Evolutionary conservation across 2,113 vertebrate species (phyloP), one percentile per base, ranked within the genome.

Genomic region (Macroglossus sobrinus): DNA sequence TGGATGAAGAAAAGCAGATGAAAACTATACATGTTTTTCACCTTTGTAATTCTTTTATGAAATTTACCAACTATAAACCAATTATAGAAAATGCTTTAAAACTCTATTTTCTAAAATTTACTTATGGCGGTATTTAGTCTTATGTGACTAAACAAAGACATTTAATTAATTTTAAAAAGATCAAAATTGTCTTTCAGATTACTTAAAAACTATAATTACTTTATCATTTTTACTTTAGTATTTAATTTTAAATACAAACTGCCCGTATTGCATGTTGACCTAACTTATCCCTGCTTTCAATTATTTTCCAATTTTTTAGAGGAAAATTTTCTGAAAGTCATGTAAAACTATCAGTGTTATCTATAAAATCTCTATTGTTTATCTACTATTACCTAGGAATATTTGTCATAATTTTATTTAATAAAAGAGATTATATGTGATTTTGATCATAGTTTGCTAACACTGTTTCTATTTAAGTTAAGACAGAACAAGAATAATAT

Each of bases 11-110:
- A 92, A 74, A 98, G n/a, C 76, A 89, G 63, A 55, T 91, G 53
- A 96, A 97, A 98, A 96, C 24, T 79, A 63, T 11, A 1, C 4
- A 72, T 53, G 35, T 69, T 97, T 98, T 88, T 96, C 81, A 96
- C 53, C 40, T 94, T 74, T 53, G 7, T 38, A 66, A 75, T 95
- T 61, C 1, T 66, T 96, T 89, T 61, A 8, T 66, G 53, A 80
- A 91, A 84, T 21, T 93, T 87, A 84, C 26, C 14, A 61, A n/a
- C 28, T 43, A 40, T 38, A 82, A 38, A 16, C 7, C 3, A 88
- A n/a, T 38, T 69, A 68, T 1, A 33, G 45, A 55, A 4, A 26
- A 30, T 79, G 4, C 55, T 86, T 85, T 11, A 79, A 81, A 85
- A 59, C 50, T 50, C 2, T 64, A 9, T 22, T 92, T 53, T 72